Base-by-base conservation (phyloP, 2,797 vertebrate genomes). In the Enteromius radiatus region DNA sequence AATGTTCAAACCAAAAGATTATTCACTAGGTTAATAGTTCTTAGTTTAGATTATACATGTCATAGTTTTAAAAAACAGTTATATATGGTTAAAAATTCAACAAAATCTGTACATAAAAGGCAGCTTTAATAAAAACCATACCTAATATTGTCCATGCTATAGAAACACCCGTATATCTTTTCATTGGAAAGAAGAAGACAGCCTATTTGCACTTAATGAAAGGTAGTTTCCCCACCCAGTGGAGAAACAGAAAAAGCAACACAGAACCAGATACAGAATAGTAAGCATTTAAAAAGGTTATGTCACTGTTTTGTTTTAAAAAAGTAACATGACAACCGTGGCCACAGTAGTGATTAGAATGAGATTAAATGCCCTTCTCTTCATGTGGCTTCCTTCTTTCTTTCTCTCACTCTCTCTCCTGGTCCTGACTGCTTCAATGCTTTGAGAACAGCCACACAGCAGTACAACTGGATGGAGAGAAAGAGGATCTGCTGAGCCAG, bases 341-440 rank as follows among this genome's bases (percentile, higher is more conserved):
- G 81, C 84, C 88, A 88, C 85, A 86, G 86, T 86, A 84, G 36
- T 84, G 4, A 71, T 45, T 33, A 65, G 4, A 81, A 86, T 91
- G 88, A 91, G 56, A 41, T 61, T 88, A 79, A 90, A 91, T 84
- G 49, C 86, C 81, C 89, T 89, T 5, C 87, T 90, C 88, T 87
- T 76, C 80, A 83, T 89, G 84, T 91, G 90, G 88, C 90, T 73
- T 52, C 49, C 91, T 87, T n/a, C 71, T n/a, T 0, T 61, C 56
- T 56, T 47, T 71, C 69, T 76, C 19, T 76, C n/a, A 0, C 21
- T 65, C 65, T 49, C 79, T 31, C 61, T n/a, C 81, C 86, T 12
- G 86, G 86, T 26, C 49, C 77, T 15, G 86, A 73, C 56, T 84
- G 15, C 83, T 86, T 15, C 78, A 75, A 75, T 26, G 83, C 81